phyloP scores from a whole-genome alignment of 2,797 vertebrate species.

The Borostomias antarcticus region DNA sequence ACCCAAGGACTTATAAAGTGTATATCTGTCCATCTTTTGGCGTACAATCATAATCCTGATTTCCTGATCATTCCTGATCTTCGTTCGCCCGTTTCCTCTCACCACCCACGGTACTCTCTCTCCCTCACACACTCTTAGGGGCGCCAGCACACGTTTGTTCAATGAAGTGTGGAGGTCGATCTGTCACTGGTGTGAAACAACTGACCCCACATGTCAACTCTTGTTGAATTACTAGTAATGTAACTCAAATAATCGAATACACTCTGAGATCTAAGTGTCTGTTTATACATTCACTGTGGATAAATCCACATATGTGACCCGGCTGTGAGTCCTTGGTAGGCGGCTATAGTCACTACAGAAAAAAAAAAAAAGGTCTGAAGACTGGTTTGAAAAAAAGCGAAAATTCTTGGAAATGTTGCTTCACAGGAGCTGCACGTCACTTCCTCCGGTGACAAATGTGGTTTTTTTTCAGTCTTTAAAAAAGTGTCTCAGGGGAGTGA shows the following conservation, averaged over 20 bases:
- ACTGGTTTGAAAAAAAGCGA: no score
- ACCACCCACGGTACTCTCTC: no score
- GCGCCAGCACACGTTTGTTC: background rate
- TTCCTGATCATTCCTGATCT: no score
- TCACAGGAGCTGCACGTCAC: constrained; percentile 75
- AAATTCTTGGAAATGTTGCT: constrained; percentile 82
- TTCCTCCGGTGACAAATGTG: constrained; percentile 78
- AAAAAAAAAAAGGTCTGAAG: constrained; percentile 24
- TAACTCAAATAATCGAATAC: background rate
- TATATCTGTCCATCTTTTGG: no score
- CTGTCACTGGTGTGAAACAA: background rate
- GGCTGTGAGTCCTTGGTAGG: no score
- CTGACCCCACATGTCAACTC: background rate
- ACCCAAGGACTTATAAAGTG: no score
- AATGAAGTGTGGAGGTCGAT: constrained; percentile 1
- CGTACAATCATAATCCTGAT: no score
- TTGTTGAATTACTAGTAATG: background rate
- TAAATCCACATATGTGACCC: no score
- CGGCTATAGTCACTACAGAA: no score
- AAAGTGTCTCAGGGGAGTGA: constrained; percentile 72
- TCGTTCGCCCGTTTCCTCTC: no score
- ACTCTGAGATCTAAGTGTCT: background rate
- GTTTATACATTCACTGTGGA: background rate
- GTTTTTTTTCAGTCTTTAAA: constrained; percentile 76
- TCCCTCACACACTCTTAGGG: background rate